Conservation (phyloP, 2,888 invertebrate species). For the Hydropsyche betteni region DNA sequence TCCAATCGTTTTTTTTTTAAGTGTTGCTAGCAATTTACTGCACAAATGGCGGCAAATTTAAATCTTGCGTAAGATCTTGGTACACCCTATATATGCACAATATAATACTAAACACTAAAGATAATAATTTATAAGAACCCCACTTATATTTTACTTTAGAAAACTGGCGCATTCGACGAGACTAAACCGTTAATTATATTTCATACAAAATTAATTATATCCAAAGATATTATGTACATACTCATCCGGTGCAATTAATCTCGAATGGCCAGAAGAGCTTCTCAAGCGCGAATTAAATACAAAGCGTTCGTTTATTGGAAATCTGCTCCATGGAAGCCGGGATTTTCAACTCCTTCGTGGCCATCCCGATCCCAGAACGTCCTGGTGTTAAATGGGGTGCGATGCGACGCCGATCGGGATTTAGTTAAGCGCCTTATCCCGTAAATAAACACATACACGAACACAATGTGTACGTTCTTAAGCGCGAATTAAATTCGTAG, state of each 20-base stretch:
- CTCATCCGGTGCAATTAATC: neutral
- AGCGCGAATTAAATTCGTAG: neutral
- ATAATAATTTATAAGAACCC: too few species aligned
- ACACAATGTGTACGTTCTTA: neutral
- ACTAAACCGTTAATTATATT: too few species aligned
- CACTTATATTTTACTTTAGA: too few species aligned
- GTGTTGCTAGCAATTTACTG: too few species aligned
- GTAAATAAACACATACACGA: constrained; percentile 6
- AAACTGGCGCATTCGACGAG: too few species aligned
- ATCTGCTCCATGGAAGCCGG: neutral
- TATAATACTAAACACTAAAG: too few species aligned
- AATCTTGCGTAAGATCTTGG: too few species aligned
- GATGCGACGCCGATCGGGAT: constrained; percentile 9
- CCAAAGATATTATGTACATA: too few species aligned
- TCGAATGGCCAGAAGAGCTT: neutral
- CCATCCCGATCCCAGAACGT: neutral
- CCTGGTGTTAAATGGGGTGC: constrained; percentile 5
- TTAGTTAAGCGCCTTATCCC: constrained; percentile 12
- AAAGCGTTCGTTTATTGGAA: neutral
- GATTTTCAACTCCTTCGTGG: neutral
- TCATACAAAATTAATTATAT: too few species aligned
- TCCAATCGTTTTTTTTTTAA: too few species aligned
- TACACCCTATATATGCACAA: too few species aligned
- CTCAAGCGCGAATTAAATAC: neutral
- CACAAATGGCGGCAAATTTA: too few species aligned